A percentile compares a stretch with the other conserved stretches of the same genome.
Conservation (phyloP, 1,140 invertebrate genomes). For the Apolygus lucorum region DNA sequence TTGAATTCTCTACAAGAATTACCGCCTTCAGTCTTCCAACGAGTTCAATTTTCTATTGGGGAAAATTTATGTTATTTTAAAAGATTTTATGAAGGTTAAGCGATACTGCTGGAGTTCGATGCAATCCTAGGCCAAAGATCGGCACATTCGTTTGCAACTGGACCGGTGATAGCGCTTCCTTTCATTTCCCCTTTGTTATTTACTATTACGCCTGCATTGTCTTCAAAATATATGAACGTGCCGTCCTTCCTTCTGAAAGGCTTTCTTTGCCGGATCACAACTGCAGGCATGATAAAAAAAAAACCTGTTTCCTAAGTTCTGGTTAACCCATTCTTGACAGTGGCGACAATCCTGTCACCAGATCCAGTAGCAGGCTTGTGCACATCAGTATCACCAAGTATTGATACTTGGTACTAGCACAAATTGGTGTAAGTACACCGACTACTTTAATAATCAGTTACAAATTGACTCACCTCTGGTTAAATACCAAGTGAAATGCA, state of each 20-base stretch:
- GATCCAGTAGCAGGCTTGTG: constrained; percentile 93
- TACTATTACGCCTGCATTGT: constrained; percentile 52
- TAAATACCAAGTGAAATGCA: no score
- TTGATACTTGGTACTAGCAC: no score
- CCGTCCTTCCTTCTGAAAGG: constrained; percentile 98
- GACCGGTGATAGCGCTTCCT: constrained; percentile 94
- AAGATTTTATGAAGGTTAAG: constrained; percentile 46
- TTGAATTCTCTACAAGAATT: no score
- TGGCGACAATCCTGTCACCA: constrained; percentile 98
- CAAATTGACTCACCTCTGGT: no score
- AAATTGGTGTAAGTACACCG: no score
- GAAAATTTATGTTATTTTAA: not conserved
- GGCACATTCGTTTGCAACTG: constrained; percentile 98
- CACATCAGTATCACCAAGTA: no score
- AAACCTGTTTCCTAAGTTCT: constrained; percentile 96
- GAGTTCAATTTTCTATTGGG: no score
- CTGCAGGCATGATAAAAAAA: constrained; percentile 89
- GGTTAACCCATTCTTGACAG: constrained; percentile 99
- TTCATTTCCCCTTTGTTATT: constrained; percentile 14
- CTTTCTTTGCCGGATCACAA: constrained; percentile 96
- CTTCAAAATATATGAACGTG: constrained; percentile 98
- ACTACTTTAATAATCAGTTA: no score
- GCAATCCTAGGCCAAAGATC: constrained; percentile 99
- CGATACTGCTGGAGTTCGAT: constrained; percentile 94
- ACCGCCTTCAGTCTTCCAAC: no score